Evolutionary conservation across 2,797 vertebrate species (phyloP).

Genomic region (Netta rufina): DNA sequence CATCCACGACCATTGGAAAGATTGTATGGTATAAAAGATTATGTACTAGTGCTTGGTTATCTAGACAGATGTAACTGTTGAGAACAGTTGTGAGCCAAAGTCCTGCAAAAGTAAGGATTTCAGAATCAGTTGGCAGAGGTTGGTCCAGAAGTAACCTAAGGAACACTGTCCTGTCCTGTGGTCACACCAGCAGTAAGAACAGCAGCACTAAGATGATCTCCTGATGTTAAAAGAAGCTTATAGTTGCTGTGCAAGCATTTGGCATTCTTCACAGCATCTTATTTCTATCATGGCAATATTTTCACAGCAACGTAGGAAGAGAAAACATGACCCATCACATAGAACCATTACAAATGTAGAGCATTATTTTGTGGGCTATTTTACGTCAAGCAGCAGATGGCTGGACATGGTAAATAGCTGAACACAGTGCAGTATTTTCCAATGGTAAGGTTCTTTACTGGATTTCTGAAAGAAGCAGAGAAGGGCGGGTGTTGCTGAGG

Average conservation of each 20-base stretch:
- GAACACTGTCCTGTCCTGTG: fast-evolving
- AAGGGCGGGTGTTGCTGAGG: neutral
- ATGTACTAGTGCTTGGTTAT: neutral
- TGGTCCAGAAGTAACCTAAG: neutral
- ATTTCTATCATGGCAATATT: neutral
- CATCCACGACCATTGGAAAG: no score
- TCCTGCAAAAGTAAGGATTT: neutral
- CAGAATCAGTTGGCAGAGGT: neutral
- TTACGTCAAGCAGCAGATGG: neutral
- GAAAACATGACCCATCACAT: neutral
- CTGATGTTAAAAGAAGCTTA: neutral
- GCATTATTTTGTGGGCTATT: neutral
- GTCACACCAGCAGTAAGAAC: neutral
- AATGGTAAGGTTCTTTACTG: neutral
- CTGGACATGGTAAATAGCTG: neutral
- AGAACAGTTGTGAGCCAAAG: neutral
- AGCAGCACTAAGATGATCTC: neutral
- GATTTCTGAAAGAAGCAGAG: neutral
- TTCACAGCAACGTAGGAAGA: neutral
- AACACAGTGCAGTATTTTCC: neutral
- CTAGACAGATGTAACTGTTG: neutral
- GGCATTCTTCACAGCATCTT: neutral
- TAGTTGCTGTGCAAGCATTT: neutral
- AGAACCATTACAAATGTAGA: neutral
- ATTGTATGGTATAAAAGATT: neutral